Evolutionary conservation across 2,797 vertebrate genomes (phyloP).

Genomic region (Fistularia tabacaria): DNA sequence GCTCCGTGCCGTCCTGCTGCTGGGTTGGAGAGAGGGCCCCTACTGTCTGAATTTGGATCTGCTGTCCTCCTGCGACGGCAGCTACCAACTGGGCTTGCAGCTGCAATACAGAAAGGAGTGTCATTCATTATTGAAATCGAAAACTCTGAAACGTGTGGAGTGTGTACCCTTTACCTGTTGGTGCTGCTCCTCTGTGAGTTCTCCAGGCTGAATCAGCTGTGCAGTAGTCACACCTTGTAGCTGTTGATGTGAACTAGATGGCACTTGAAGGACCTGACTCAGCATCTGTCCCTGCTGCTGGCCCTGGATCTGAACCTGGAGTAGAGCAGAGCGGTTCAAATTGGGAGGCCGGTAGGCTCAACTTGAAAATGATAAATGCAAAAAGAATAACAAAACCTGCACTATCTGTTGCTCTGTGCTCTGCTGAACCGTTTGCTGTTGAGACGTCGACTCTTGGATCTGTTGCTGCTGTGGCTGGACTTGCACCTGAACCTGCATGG

Average conservation of each 20-base stretch:
- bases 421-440: slow-evolving; percentile 80
- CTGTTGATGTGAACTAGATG: slow-evolving; percentile 84
- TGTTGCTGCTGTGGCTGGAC: slow-evolving; percentile 89
- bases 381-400: slow-evolving; percentile 72
- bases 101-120: slow-evolving; percentile 38
- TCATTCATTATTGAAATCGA: background rate
- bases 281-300: slow-evolving; percentile 83
- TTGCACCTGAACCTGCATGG: slow-evolving; percentile 86
- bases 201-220: slow-evolving; percentile 90
- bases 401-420: slow-evolving; percentile 89
- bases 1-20: slow-evolving; percentile 74
- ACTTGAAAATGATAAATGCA: background rate
- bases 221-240: slow-evolving; percentile 83
- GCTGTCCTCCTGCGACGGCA: slow-evolving; percentile 86
- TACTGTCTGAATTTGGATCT: slow-evolving; percentile 94
- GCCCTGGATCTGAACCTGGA: slow-evolving; percentile 85
- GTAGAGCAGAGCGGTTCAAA: background rate
- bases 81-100: slow-evolving; percentile 94
- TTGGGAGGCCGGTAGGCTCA: background rate
- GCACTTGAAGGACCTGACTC: slow-evolving; percentile 88
- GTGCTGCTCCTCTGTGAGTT: slow-evolving; percentile 95
- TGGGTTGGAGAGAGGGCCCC: slow-evolving; percentile 89
- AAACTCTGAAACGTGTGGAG: background rate
- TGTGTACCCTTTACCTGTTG: slow-evolving; percentile 74
- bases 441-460: slow-evolving; percentile 82